Base-by-base conservation (phyloP, 1,140 invertebrate genomes). In the Leguminivora glycinivorella region DNA sequence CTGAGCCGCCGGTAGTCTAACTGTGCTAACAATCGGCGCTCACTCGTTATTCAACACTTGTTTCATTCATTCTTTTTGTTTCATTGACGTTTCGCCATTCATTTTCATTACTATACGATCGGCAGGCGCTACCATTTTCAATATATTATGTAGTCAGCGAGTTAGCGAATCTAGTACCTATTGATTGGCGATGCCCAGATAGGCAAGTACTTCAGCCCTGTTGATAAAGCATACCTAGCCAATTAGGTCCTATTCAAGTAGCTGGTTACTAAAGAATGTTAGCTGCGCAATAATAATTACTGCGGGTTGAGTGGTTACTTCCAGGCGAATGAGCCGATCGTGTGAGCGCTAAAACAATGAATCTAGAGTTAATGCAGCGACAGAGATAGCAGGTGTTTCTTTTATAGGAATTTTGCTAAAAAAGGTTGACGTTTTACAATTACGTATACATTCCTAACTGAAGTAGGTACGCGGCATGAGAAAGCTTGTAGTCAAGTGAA, bases 1-100 rank as follows among this genome's bases (percentile, higher is more conserved):
- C 19, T 22, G 47, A 52, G 47, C 5, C 5, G 47, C 10, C 17
- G 22, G 47, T 52, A 22, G 47, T 22, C 47, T 52, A 22, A 9
- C 58, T 63, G 58, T 63, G 58, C 58, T 63, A 34, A 34, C 26
- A 63, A 63, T 63, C 58, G 29, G 26, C 29, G 58, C 29, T 26
- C 58, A 19, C 58, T 63, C 17, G 58, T 63, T 63, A 63, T 63
- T 68, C 67, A 71, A 73, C 67, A 31, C 74, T 58, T 29, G 40
- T 71, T 72, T 71, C 69, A 56, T 78, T 75, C 75, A 79, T 79
- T 73, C 66, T 75, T 75, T 68, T 71, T 34, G 69, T 67, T 38
- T 75, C 70, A 74, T 78, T 74, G 72, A 73, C 69, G 63, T 72
- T 68, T 60, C 52, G 70, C 43, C 71, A 74, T 78, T 78, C 67